Conservation (phyloP, 1,140 invertebrate species). For the Ruditapes philippinarum region DNA sequence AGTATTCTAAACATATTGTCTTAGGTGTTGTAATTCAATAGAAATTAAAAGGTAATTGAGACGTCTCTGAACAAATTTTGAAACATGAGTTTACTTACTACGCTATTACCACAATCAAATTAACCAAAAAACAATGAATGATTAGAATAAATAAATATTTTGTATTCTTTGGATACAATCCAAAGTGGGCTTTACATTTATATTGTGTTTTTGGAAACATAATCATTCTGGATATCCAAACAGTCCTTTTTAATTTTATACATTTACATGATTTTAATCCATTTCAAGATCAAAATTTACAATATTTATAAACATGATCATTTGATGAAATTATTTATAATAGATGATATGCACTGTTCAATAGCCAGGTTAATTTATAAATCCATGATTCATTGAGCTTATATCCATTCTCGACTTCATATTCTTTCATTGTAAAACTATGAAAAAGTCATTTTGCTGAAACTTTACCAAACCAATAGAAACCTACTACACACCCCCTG, state of each 20-base stretch:
- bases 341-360: too few species aligned
- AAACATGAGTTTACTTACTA: too few species aligned
- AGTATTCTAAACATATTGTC: not conserved
- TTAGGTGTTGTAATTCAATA: not conserved
- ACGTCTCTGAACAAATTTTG: too few species aligned
- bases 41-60: not conserved
- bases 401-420: not conserved
- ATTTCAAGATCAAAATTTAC: too few species aligned
- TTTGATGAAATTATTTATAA: not conserved
- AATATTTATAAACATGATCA: not conserved
- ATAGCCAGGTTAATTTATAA: too few species aligned
- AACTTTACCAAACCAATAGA: not conserved
- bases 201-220: not conserved
- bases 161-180: conserved; percentile 1
- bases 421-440: not conserved
- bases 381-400: not conserved
- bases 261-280: not conserved
- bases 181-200: not conserved
- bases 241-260: not conserved
- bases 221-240: not conserved
- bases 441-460: not conserved
- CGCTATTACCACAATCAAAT: conserved; percentile 13
- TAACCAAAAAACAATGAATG: not conserved
- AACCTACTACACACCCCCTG: not conserved
- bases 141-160: not conserved